Percentiles rank a stretch among this genome's conserved stretches.
These are phyloP conservation scores for Melopsittacus undulatus DNA, from an alignment of 2,797 vertebrate species.

Conservation along the genomic window DNA sequence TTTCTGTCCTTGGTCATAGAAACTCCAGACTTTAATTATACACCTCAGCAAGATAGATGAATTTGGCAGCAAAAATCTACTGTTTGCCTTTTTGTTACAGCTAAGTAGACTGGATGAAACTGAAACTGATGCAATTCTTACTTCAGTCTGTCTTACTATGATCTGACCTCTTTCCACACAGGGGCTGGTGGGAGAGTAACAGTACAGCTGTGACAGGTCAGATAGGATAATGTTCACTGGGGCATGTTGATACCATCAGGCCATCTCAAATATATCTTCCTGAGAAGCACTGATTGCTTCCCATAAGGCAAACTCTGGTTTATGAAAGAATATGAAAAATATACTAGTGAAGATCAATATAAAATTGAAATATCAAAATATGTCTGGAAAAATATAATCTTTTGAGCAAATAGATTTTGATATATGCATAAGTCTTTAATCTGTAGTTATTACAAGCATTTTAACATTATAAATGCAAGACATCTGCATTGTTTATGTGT, in stretches of 20 bases:
- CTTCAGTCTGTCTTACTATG: not conserved
- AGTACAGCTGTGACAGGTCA: not conserved
- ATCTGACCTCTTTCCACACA: not conserved
- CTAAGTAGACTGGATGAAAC: not conserved
- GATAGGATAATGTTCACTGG: not conserved
- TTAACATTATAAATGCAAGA: not conserved
- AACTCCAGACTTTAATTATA: conserved; percentile 54
- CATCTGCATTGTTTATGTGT: not conserved
- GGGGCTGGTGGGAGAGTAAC: not conserved
- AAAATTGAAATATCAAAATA: not conserved
- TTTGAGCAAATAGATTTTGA: not conserved
- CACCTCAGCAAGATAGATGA: conserved; percentile 25
- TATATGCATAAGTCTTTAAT: not conserved
- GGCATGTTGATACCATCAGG: not conserved
- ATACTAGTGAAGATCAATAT: not conserved
- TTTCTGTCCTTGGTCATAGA: conserved; percentile 17
- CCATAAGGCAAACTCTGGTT: not conserved
- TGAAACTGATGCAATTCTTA: not conserved
- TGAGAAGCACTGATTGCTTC: not conserved
- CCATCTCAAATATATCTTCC: not conserved
- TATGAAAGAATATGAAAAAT: not conserved
- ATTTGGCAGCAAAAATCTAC: conserved; percentile 19
- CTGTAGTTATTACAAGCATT: not conserved
- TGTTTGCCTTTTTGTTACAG: conserved; percentile 33
- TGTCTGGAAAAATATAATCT: not conserved